A percentile compares a stretch with the other conserved stretches of the same genome.
Conservation (phyloP, 2,113 vertebrate genomes). For the Saguinus midas region DNA sequence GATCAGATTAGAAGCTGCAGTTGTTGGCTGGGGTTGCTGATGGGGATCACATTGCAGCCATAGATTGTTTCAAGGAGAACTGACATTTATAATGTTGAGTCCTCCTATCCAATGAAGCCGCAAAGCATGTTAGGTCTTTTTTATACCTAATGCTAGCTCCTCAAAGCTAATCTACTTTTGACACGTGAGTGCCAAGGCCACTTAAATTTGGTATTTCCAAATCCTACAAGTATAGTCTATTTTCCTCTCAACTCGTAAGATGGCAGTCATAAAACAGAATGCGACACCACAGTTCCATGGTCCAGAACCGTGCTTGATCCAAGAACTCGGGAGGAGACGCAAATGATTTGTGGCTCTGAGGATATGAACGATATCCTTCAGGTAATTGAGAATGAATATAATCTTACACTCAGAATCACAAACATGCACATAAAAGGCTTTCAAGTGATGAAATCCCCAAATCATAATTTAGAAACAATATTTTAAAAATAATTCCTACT, state of each 20-base stretch:
- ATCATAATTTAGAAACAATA: constrained; percentile 4
- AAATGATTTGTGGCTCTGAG: background rate
- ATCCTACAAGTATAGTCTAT: background rate
- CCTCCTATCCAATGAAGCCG: background rate
- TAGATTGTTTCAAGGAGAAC: background rate
- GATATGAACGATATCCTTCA: constrained; percentile 33
- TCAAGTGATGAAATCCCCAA: background rate
- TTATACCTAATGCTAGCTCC: background rate
- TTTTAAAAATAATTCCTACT: constrained; percentile 32
- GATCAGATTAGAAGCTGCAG: too few species aligned
- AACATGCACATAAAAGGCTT: background rate
- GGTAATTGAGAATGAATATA: constrained; percentile 34
- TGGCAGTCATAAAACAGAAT: background rate
- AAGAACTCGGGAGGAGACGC: background rate
- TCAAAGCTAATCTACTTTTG: constrained; percentile 13
- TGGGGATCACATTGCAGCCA: background rate
- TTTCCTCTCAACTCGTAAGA: background rate
- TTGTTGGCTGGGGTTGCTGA: background rate
- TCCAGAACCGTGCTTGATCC: background rate
- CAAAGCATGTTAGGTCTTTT: background rate
- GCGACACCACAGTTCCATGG: background rate
- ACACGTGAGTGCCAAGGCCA: background rate
- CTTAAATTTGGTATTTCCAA: constrained; percentile 3
- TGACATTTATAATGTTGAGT: background rate
- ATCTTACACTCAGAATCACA: background rate